Conservation (phyloP, 2,797 vertebrate species). For the Neosilurus hyrtlii region DNA sequence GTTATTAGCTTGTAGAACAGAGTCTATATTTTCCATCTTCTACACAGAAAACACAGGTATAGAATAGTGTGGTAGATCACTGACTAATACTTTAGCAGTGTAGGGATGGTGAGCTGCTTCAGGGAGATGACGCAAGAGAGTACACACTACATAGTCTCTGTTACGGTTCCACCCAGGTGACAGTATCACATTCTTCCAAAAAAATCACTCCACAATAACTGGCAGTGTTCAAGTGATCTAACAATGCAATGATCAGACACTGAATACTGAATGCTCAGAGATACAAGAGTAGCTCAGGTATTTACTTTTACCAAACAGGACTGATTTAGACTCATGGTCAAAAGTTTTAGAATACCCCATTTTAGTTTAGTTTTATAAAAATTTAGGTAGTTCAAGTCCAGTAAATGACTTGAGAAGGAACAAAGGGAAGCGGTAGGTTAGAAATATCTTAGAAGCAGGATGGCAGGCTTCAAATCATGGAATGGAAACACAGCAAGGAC, state of each 20-base stretch:
- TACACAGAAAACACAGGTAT: neutral
- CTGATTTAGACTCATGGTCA: neutral
- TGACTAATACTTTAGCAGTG: neutral
- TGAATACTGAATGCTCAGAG: neutral
- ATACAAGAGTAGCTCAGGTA: neutral
- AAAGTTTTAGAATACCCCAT: too few species aligned
- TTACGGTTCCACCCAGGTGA: slow-evolving; percentile 15
- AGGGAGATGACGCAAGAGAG: slow-evolving; percentile 4
- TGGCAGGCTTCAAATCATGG: too few species aligned
- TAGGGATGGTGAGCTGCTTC: neutral
- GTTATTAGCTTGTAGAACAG: neutral
- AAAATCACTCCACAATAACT: neutral
- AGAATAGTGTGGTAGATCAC: neutral
- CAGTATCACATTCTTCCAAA: slow-evolving; percentile 12
- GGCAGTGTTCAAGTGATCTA: neutral
- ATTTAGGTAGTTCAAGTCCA: too few species aligned
- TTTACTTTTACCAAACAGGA: neutral
- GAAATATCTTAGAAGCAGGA: too few species aligned
- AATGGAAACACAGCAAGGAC: too few species aligned
- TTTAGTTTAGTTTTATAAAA: too few species aligned
- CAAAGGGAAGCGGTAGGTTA: too few species aligned
- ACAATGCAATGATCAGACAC: neutral
- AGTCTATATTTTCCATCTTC: neutral
- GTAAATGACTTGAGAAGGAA: too few species aligned
- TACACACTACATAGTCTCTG: neutral